Base-by-base conservation (phyloP, 2,888 invertebrate species). In the Anaspis maculata region DNA sequence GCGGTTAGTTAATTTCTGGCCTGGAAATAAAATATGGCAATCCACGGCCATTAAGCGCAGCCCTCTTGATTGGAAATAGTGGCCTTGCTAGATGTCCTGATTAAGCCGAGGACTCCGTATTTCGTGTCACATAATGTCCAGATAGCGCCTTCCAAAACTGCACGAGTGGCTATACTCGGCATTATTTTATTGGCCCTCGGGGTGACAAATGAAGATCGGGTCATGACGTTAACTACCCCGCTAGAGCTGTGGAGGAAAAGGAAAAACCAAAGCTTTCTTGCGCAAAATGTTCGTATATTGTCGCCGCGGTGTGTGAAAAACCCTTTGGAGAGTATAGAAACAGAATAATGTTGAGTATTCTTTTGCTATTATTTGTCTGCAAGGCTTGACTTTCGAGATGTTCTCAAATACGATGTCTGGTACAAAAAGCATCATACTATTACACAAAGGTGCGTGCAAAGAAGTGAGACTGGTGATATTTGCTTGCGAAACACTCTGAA, bases 181-280 rank as follows among this genome's bases (percentile, higher is more conserved):
- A 62, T 64, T 61, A 64, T 65, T 66, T 66, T 66, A 66, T 66
- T 62, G 63, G 62, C 56, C 54, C 64, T 65, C 54, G 39, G 45
- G 50, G 61, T 66, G 66, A 67, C 62, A 64, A 64, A 67, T 65
- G 64, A 59, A 62, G 59, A 58, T 53, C 61, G 59, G 66, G 65
- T 67, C 65, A 55, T 62, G 67, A 66, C 67, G 62, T 62, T 64
- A 65, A 66, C 60, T 59, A 57, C 56, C 44, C 34, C 31, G 41
- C 30, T 31, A n/a, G n/a, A n/a, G n/a, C n/a, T n/a, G n/a, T n/a
- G n/a, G n/a, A n/a, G n/a, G n/a, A n/a, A n/a, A n/a, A n/a, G n/a
- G n/a, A n/a, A n/a, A n/a, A n/a, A n/a, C n/a, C n/a, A n/a, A n/a
- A n/a, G n/a, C n/a, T n/a, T n/a, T n/a, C n/a, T n/a, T n/a, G n/a